Evolutionary conservation across 2,888 invertebrate genomes (phyloP).

Genomic region (Harpagoxenus sublaevis): DNA sequence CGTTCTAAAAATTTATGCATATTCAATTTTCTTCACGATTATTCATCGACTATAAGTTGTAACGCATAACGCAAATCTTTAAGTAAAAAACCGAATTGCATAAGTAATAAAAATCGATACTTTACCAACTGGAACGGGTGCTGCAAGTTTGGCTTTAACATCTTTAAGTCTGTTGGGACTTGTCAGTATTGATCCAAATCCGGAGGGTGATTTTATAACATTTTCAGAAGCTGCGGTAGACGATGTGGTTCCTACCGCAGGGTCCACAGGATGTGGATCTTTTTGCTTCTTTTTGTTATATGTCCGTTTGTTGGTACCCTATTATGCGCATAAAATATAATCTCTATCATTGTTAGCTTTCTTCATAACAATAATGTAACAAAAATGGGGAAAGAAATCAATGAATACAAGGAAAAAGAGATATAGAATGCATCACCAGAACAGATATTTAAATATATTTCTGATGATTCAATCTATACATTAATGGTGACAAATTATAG

Average conservation of each 20-base stretch:
- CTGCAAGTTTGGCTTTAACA: slow-evolving; percentile 84
- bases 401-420: not conserved
- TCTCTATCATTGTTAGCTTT: not conserved
- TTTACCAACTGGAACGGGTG: slow-evolving; percentile 84
- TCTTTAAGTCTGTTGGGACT: slow-evolving; percentile 85
- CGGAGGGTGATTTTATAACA: slow-evolving; percentile 72
- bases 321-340: slow-evolving; percentile 31
- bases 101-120: slow-evolving; percentile 43
- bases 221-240: slow-evolving; percentile 74
- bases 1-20: slow-evolving; percentile 86
- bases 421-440: slow-evolving; percentile 21
- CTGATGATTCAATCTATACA: not conserved
- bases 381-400: slow-evolving; percentile 31
- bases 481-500: slow-evolving; percentile 4
- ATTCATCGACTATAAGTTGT: not conserved
- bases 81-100: not conserved
- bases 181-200: slow-evolving; percentile 83
- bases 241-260: slow-evolving; percentile 66
- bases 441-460: not conserved
- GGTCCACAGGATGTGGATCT: slow-evolving; percentile 71
- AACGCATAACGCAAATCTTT: not conserved
- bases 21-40: not conserved
- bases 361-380: not conserved
- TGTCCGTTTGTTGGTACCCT: slow-evolving; percentile 84
- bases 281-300: slow-evolving; percentile 86